Evolutionary conservation across 2,797 vertebrate species (phyloP), one percentile per base, ranked within the genome.

Genomic region (Tachyglossus aculeatus): DNA sequence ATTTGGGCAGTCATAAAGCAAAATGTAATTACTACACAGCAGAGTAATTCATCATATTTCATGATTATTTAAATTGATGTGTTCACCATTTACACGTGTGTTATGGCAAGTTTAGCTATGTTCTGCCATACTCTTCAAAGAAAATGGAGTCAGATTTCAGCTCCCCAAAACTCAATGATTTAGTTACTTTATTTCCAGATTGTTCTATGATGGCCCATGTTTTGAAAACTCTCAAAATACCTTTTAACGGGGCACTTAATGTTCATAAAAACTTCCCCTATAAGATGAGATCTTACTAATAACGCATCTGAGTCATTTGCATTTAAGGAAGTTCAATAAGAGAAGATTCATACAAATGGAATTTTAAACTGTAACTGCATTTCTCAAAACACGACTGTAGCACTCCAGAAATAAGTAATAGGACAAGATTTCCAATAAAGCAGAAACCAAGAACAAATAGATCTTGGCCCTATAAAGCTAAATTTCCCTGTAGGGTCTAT

Each of bases 191-290:
- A n/a, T n/a, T n/a, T n/a, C 24, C 16, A 57, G 50, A 57, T 54
- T 37, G 7, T 41, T 38, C 12, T 40, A 25, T 14, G 33, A 9
- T 45, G 61, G 56, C 41, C 24, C 32, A 10, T 37, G 18, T 64
- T 67, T 48, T 60, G 55, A 38, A 71, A 60, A 44, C 61, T 34
- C 61, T 45, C 33, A 55, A 27, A 56, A 44, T 32, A 29, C 36
- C 21, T 56, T 50, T 59, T 64, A 21, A 71, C 21, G 5, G 14
- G 9, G 22, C 22, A 53, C 9, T 52, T 52, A 34, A 36, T 53
- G 25, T 5, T n/a, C n/a, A n/a, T n/a, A n/a, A n/a, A n/a, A n/a
- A 16, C 32, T 41, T 50, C 13, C 44, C 36, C 25, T 44, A n/a
- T 14, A 12, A 34, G 27, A 36, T 50, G 21, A 43, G 18, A 59